These are phyloP conservation scores for Carcharodon carcharias DNA, from an alignment of 2,797 vertebrate species.

Conservation along the genomic window DNA sequence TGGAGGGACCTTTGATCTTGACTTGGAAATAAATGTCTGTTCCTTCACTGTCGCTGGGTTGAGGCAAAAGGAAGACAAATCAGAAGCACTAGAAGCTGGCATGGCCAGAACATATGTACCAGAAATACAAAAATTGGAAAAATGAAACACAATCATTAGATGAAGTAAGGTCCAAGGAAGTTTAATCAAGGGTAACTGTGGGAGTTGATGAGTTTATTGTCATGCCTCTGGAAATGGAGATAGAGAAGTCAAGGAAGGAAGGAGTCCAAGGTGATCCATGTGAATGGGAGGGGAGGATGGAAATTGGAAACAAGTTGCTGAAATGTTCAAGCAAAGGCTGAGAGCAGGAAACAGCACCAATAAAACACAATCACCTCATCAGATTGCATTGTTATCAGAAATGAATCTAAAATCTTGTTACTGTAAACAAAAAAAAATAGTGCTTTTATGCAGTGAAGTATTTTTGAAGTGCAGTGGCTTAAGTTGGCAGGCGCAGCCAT, in stretches of 20 bases:
- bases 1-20: no score
- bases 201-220: neutral
- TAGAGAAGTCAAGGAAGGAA: no score
- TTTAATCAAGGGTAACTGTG: neutral
- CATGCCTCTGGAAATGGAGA: neutral
- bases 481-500: neutral
- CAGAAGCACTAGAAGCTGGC: neutral
- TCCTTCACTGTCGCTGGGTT: neutral
- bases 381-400: neutral
- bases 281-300: neutral
- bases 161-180: neutral
- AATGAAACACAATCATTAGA: no score
- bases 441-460: neutral
- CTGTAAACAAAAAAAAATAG: neutral
- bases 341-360: neutral
- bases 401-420: neutral
- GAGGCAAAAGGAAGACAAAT: neutral
- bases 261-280: neutral
- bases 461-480: neutral
- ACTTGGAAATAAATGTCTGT: no score
- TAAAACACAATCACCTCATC: neutral
- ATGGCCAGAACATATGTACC: neutral
- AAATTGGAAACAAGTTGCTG: neutral
- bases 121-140: neutral
- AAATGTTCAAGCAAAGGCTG: neutral